A percentile compares a stretch with the other conserved stretches of the same genome.
phyloP scores from a whole-genome alignment of 2,888 invertebrate species.

The Phyto melanocephala region DNA sequence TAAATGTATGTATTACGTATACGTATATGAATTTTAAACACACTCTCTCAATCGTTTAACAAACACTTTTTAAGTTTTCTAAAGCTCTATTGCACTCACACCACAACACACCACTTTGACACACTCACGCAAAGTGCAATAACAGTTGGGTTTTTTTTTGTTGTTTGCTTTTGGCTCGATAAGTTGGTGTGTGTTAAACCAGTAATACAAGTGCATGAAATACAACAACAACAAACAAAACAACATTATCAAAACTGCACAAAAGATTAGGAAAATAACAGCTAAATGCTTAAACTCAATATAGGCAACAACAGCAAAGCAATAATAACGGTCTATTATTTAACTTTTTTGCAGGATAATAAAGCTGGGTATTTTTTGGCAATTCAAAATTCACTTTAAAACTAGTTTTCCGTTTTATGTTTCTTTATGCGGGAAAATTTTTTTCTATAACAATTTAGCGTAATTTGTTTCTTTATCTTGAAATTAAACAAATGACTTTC shows the following conservation, averaged over 20 bases:
- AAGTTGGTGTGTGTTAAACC: conserved; percentile 53
- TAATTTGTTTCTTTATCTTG: background rate
- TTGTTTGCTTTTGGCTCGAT: conserved; percentile 5
- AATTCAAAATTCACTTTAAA: background rate
- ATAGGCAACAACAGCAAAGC: background rate
- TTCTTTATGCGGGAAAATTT: background rate
- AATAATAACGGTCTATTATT: conserved; percentile 50
- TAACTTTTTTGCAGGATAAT: conserved; percentile 35
- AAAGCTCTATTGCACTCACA: conserved; percentile 12
- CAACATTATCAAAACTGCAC: conserved; percentile 23
- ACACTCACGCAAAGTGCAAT: conserved; percentile 40
- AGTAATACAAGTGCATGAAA: conserved; percentile 60
- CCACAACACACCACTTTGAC: background rate
- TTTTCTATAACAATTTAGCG: background rate
- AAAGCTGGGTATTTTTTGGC: background rate
- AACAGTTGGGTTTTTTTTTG: conserved; percentile 26
- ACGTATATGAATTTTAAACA: background rate
- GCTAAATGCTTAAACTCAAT: conserved; percentile 26
- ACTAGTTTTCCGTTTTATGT: background rate
- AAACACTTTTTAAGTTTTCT: conserved; percentile 18
- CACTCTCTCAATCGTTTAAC: conserved; percentile 26
- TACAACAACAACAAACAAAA: conserved; percentile 16
- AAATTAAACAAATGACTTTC: background rate
- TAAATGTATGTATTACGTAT: background rate
- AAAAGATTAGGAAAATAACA: conserved; percentile 51